These are phyloP conservation scores for Alexandromys fortis DNA, from an alignment of 2,113 vertebrate species.

Conservation along the genomic window DNA sequence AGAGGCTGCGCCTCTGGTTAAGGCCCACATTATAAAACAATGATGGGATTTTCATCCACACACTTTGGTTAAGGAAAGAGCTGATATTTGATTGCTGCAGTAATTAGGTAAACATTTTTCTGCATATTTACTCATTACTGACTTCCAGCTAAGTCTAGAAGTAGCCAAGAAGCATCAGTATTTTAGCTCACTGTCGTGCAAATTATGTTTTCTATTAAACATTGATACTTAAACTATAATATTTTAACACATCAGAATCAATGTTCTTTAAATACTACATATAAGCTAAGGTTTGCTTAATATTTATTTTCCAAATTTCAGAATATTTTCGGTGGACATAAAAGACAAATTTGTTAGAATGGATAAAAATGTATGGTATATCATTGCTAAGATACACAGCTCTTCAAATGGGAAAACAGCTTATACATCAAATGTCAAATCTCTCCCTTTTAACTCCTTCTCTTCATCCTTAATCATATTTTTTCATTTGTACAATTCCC, in stretches of 20 bases:
- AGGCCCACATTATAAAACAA: background rate
- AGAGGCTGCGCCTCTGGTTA: slow-evolving; percentile 19
- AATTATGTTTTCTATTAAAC: background rate
- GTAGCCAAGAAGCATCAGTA: background rate
- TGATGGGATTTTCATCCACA: background rate
- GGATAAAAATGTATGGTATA: background rate
- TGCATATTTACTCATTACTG: background rate
- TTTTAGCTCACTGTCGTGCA: background rate
- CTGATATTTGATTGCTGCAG: background rate
- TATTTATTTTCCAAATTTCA: background rate
- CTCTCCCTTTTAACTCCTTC: background rate
- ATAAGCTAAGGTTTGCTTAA: background rate
- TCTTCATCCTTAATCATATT: slow-evolving; percentile 41
- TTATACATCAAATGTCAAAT: slow-evolving; percentile 45
- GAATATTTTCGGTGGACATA: background rate
- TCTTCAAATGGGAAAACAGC: background rate
- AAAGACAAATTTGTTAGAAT: slow-evolving; percentile 12
- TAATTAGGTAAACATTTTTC: background rate
- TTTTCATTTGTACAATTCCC: slow-evolving; percentile 57
- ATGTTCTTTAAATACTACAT: background rate
- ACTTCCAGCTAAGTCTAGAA: background rate
- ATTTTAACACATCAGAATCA: background rate
- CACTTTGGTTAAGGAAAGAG: background rate
- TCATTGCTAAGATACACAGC: background rate
- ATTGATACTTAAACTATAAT: background rate